Evolutionary conservation across 2,888 invertebrate genomes (phyloP).

Genomic region (Ormyrus thymus): DNA sequence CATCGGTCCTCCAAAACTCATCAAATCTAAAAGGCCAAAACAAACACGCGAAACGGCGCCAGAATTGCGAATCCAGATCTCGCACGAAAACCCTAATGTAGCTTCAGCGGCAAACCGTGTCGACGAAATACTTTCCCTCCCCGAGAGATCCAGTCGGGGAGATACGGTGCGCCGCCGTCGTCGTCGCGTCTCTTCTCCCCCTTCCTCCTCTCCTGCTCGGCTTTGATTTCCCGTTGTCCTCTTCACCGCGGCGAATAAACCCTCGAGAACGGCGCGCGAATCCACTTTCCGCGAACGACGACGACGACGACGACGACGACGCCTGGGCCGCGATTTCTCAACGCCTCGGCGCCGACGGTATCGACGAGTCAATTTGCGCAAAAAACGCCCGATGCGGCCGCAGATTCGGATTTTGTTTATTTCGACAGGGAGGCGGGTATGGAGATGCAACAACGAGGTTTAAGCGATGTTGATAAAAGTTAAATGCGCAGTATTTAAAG

Average conservation of each 20-base stretch:
- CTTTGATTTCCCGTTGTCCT: not conserved
- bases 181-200: not conserved
- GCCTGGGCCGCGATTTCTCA: not conserved
- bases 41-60: too few relatives aligned
- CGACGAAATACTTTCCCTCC: not conserved
- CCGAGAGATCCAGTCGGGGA: not conserved
- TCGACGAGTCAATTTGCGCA: slow-evolving; percentile 37
- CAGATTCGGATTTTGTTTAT: too few relatives aligned
- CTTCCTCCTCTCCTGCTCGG: not conserved
- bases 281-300: slow-evolving; percentile 18
- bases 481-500: too few relatives aligned
- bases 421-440: too few relatives aligned
- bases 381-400: not conserved
- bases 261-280: slow-evolving; percentile 32
- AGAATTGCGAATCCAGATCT: too few relatives aligned
- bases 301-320: not conserved
- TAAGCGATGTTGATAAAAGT: too few relatives aligned
- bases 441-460: too few relatives aligned
- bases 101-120: too few relatives aligned
- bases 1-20: too few relatives aligned
- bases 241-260: slow-evolving; percentile 2
- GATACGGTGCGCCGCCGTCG: not conserved
- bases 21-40: too few relatives aligned
- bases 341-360: slow-evolving; percentile 13
- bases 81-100: too few relatives aligned